These are phyloP conservation scores for Bubalus kerabau DNA, from an alignment of 2,113 vertebrate genomes.

Conservation along the genomic window DNA sequence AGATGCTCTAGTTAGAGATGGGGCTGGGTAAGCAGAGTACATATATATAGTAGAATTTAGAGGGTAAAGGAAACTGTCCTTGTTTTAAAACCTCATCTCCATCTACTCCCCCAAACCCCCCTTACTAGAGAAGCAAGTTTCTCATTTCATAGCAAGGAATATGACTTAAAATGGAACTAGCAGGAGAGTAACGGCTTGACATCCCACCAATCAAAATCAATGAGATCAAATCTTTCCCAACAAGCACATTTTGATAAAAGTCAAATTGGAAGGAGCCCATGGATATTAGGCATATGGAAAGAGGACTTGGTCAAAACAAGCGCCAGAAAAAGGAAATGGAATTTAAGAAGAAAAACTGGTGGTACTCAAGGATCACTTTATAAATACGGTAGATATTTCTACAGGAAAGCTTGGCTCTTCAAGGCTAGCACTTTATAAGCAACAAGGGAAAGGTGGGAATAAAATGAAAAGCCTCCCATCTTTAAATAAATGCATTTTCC, in stretches of 20 bases:
- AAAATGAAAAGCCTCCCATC: not conserved
- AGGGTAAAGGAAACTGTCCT: not conserved
- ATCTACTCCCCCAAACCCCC: not conserved
- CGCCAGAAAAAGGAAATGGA: not conserved
- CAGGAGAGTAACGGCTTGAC: not conserved
- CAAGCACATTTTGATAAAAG: not conserved
- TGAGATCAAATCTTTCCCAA: not conserved
- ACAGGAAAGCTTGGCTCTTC: not conserved
- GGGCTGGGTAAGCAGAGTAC: not conserved
- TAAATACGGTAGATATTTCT: not conserved
- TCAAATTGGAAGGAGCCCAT: not conserved
- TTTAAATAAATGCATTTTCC: not conserved
- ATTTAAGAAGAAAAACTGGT: not conserved
- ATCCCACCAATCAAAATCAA: not conserved
- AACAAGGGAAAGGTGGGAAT: not conserved
- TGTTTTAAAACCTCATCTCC: not conserved
- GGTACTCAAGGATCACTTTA: not conserved
- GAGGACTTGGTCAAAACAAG: not conserved
- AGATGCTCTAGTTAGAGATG: not conserved
- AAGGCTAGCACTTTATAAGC: not conserved
- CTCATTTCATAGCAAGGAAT: not conserved
- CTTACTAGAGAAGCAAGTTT: not conserved
- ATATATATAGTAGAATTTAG: not conserved
- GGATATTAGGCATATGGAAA: not conserved
- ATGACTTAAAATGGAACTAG: not conserved